Base-by-base conservation (phyloP, 1,140 invertebrate species). In the Eciton burchellii region DNA sequence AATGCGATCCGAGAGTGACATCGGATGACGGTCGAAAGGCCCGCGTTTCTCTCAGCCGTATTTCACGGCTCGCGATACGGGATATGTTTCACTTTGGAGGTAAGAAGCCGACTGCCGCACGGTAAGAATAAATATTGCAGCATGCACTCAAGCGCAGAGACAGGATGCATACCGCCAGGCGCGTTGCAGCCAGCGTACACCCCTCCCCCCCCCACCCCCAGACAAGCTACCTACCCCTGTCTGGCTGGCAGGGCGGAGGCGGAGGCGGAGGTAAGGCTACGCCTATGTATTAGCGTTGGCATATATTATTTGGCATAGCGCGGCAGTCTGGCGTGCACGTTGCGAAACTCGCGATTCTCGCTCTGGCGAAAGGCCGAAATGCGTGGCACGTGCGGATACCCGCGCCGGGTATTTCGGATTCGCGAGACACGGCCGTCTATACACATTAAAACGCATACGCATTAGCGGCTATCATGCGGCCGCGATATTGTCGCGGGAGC, bases 241-340 rank as follows among this genome's bases (percentile, higher is more conserved):
- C 60, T 62, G 59, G 59, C 81, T 62, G 72, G 66, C 26, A 81
- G n/a, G n/a, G n/a, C n/a, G n/a, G n/a, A n/a, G n/a, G n/a, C 41
- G 65, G 59, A 43, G 24, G 60, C 73, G 62, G 47, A 65, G 59
- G 49, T 35, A 47, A 66, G 83, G 81, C 87, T 84, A 90, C 90
- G 91, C 92, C 90, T 91, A 89, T 91, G 89, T 91, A 92, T 92
- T 92, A 92, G 89, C 91, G 85, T 83, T 85, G 88, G 88, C 89
- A 93, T 93, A 90, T 89, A 93, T 93, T 92, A 93, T 93, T 93
- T 93, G 91, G 73, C 83, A 86, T 88, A 89, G 90, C 84, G 83
- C 84, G 76, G 79, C 83, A 84, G 82, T 57, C 29, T 68, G 70
- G 62, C 83, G 56, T 81, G 83, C 72, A 84, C 74, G 85, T 66